Percentiles rank a stretch among this genome's conserved stretches.
Conservation (phyloP, 2,797 vertebrate genomes). For the Eulemur coronatus region DNA sequence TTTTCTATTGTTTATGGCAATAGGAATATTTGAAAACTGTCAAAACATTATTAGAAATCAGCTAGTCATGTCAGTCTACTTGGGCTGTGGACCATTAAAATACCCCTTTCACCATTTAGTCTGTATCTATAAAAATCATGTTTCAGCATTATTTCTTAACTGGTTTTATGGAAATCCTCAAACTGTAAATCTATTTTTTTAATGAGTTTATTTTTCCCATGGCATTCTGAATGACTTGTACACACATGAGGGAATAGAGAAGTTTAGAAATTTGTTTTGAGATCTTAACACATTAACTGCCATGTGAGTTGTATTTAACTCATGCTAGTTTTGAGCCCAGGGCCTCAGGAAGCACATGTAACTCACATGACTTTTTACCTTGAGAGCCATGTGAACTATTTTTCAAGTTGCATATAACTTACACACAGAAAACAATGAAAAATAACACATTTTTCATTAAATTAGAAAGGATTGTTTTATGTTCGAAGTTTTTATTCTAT, state of each 20-base stretch:
- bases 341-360: no score
- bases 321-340: no score
- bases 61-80: background rate
- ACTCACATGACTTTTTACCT: no score
- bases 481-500: no score
- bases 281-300: background rate
- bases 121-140: background rate
- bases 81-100: background rate
- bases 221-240: constrained; percentile 28
- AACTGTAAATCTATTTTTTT: background rate
- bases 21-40: constrained; percentile 34
- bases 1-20: background rate
- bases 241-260: background rate
- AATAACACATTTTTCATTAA: no score
- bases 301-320: no score
- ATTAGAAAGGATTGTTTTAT: no score
- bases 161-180: background rate
- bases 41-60: constrained; percentile 22
- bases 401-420: no score
- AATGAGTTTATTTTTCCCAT: background rate
- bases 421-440: no score
- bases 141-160: background rate
- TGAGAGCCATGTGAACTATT: no score
- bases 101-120: background rate
- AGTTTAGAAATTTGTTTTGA: constrained; percentile 23